phyloP scores from a whole-genome alignment of 2,113 vertebrate species.

The Crotalus tigris region DNA sequence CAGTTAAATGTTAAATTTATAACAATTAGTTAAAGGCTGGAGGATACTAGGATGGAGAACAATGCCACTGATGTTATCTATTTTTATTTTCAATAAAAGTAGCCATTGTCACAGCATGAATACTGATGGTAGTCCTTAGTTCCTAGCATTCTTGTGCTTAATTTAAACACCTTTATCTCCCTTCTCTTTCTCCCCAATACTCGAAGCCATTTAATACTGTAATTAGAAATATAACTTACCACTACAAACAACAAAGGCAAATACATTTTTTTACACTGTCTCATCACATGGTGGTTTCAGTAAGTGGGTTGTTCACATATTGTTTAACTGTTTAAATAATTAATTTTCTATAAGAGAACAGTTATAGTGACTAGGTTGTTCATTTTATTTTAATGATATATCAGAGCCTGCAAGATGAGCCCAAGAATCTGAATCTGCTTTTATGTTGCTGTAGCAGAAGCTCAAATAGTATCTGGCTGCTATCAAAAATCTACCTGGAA shows the following conservation, averaged over 20 bases:
- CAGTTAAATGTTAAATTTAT: not conserved
- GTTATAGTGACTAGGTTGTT: constrained; percentile 23
- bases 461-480: not conserved
- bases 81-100: constrained; percentile 1
- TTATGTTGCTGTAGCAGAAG: not conserved
- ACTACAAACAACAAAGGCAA: constrained; percentile 34
- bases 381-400: constrained; percentile 40
- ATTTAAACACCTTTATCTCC: constrained; percentile 21
- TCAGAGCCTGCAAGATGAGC: not conserved
- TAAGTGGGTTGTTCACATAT: constrained; percentile 30
- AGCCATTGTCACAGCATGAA: not conserved
- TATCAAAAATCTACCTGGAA: not conserved
- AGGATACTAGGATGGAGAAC: not conserved
- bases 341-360: constrained; percentile 37
- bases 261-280: constrained; percentile 32
- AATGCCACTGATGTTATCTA: not conserved
- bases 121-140: not conserved
- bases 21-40: not conserved
- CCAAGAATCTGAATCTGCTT: not conserved
- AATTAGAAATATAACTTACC: constrained; percentile 45
- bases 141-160: not conserved
- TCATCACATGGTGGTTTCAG: constrained; percentile 39
- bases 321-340: constrained; percentile 47
- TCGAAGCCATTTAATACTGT: constrained; percentile 18
- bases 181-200: not conserved